Conservation (phyloP, 1,140 invertebrate genomes). For the Ceratosolen solmsi region DNA sequence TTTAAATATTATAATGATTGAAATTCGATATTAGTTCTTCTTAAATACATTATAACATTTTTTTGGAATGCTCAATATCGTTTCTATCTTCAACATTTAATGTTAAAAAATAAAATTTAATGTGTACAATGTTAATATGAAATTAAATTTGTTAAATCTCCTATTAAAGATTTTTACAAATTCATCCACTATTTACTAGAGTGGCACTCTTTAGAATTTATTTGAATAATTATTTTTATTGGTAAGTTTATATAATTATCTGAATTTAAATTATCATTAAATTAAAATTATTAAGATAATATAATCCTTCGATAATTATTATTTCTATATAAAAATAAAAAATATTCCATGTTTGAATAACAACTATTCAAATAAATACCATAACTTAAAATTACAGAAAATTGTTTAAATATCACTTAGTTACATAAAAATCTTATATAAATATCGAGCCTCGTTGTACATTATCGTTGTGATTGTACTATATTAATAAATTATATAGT, state of each 20-base stretch:
- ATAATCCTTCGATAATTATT: not conserved
- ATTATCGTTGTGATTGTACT: too few relatives aligned
- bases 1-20: too few relatives aligned
- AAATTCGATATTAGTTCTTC: too few relatives aligned
- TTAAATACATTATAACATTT: too few relatives aligned
- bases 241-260: not conserved
- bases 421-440: not conserved
- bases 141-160: not conserved
- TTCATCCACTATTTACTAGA: conserved; percentile 15
- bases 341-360: not conserved
- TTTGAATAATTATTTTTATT: conserved; percentile 18
- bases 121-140: conserved; percentile 8
- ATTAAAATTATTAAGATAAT: not conserved
- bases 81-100: too few relatives aligned
- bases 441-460: too few relatives aligned
- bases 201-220: conserved; percentile 18
- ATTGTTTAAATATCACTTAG: not conserved
- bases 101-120: too few relatives aligned
- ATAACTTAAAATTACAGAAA: not conserved
- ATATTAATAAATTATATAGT: too few relatives aligned
- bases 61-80: too few relatives aligned
- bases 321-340: not conserved
- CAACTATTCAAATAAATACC: not conserved
- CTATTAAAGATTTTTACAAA: not conserved
- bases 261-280: not conserved